Evolutionary conservation across 2,888 invertebrate genomes (phyloP), one percentile per base, ranked within the genome.

Genomic region (Ophion costatus): DNA sequence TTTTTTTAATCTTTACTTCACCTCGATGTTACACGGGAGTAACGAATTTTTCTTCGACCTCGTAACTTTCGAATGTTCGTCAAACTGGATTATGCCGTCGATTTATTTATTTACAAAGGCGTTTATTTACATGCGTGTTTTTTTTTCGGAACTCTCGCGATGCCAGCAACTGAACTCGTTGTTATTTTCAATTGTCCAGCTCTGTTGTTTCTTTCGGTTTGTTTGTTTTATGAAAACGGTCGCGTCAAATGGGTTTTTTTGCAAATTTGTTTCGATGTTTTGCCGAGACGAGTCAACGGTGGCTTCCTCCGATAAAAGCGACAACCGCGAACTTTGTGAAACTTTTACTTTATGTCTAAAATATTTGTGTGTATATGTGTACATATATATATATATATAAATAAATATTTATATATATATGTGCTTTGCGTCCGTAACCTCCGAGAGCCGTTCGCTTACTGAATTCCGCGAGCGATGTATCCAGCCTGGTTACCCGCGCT

Each of bases 401-500:
- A 42, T 73, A 73, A 22, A 20, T 61, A 17, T 73, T 29, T 74
- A 63, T 74, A 63, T 45, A 63, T 74, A 63, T 75, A 24, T 66
- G 33, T 82, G 66, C 80, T 74, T 71, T 61, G 24, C 91, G 86
- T 91, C 90, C 89, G 88, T 90, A 89, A 88, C 89, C 88, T 89
- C 89, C 89, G 89, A 92, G 91, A 91, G 92, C 90, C 91, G 91
- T 92, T 92, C 92, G 92, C 92, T 93, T 92, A 93, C 93, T 93
- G 91, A 93, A 91, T 87, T 90, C 89, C 88, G 89, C 91, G 88
- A 87, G 89, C 91, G 90, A 88, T 90, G 92, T 89, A 88, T 91
- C 91, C 90, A 87, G 90, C 90, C 90, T 90, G 91, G 92, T 92
- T 92, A 92, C 93, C 93, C 93, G 93, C 93, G 92, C 92, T 92